phyloP scores from a whole-genome alignment of 2,888 invertebrate species.

The Cheilosia vernalis region DNA sequence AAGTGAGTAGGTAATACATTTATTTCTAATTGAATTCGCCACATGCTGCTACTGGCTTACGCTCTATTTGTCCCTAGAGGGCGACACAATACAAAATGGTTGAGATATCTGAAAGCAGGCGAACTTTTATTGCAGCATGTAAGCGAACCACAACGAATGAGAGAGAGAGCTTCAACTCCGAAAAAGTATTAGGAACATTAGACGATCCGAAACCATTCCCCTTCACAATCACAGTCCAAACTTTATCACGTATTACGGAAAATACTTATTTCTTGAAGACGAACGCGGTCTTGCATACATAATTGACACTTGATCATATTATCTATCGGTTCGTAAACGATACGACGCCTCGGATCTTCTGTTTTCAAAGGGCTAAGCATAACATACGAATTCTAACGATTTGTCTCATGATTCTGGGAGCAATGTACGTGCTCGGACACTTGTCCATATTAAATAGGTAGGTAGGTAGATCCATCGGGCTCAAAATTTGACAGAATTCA shows the following conservation, averaged over 20 bases:
- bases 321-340: conserved; percentile 56
- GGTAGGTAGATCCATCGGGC: conserved; percentile 49
- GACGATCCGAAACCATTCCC: conserved; percentile 41
- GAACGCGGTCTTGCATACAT: conserved; percentile 65
- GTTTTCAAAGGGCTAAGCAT: conserved; percentile 56
- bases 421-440: conserved; percentile 65
- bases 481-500: conserved; percentile 35
- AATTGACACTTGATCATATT: conserved; percentile 50
- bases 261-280: conserved; percentile 67
- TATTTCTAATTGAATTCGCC: conserved; percentile 2
- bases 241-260: conserved; percentile 73
- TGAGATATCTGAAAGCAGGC: not conserved
- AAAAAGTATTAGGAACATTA: conserved; percentile 5
- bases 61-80: conserved; percentile 2
- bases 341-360: conserved; percentile 72
- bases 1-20: conserved; percentile 15
- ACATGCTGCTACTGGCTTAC: not conserved
- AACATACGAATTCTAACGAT: conserved; percentile 61
- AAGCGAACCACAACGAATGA: not conserved
- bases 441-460: conserved; percentile 66
- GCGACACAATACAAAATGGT: not conserved
- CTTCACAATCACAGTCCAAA: conserved; percentile 48
- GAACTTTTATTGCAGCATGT: not conserved
- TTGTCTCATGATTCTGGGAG: conserved; percentile 70
- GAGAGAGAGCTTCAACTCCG: conserved; percentile 2